Percentiles rank a stretch among this genome's conserved stretches.
These are phyloP conservation scores for Aphis craccivora DNA, from an alignment of 1,140 invertebrate species.

Conservation along the genomic window DNA sequence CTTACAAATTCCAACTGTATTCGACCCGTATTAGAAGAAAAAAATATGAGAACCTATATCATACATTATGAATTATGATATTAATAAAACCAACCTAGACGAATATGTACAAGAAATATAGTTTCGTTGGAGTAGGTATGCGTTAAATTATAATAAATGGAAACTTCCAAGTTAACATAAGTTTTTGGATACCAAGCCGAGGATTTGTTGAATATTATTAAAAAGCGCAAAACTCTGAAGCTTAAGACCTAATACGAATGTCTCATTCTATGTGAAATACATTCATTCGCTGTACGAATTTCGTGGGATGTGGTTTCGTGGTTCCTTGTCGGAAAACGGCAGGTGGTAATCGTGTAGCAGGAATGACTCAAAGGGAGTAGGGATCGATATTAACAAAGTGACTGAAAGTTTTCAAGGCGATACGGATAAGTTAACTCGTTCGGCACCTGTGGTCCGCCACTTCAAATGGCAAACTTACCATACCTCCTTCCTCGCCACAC, in stretches of 20 bases:
- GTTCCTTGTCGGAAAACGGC: background rate
- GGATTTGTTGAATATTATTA: background rate
- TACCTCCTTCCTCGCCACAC: background rate
- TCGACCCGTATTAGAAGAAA: background rate
- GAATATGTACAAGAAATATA: background rate
- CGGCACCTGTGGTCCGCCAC: conserved; percentile 39
- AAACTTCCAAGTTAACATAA: background rate
- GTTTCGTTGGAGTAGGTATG: background rate
- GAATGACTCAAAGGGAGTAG: background rate
- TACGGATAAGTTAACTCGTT: conserved; percentile 41
- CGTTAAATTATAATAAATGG: background rate
- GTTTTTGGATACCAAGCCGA: background rate
- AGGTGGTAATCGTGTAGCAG: background rate
- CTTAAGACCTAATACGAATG: background rate
- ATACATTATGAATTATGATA: background rate
- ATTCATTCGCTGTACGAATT: background rate
- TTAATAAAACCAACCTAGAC: background rate
- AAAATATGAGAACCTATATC: background rate
- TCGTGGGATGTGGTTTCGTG: background rate
- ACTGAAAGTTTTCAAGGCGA: conserved; percentile 17
- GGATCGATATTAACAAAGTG: conserved; percentile 31
- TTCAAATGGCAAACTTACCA: background rate
- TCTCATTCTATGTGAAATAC: background rate
- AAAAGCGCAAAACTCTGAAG: background rate
- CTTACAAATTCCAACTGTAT: background rate